Evolutionary conservation across 1,140 invertebrate species (phyloP).

Genomic region (Leptopilina clavipes): DNA sequence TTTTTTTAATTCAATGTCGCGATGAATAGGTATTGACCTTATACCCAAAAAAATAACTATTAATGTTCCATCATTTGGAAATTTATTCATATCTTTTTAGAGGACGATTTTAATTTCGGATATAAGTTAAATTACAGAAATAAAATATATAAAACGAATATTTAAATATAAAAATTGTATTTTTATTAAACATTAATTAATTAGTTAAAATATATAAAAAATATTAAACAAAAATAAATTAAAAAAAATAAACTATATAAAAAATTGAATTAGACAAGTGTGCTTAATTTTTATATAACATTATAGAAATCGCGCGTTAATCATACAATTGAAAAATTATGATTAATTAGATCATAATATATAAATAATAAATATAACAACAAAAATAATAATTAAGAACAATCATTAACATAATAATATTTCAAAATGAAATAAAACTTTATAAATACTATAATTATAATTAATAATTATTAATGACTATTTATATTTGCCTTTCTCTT

Average conservation of each 20-base stretch:
- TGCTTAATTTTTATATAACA: not conserved
- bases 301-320: not conserved
- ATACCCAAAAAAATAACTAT: not conserved
- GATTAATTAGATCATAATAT: not conserved
- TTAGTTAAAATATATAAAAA: too few species aligned
- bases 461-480: not conserved
- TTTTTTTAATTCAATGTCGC: not conserved
- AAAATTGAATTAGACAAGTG: not conserved
- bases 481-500: slow-evolving; percentile 12
- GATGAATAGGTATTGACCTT: not conserved
- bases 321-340: not conserved
- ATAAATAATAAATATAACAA: not conserved
- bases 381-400: not conserved
- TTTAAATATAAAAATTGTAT: too few species aligned
- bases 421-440: not conserved
- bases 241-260: too few species aligned
- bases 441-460: not conserved
- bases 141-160: too few species aligned
- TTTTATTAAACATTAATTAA: too few species aligned
- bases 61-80: not conserved
- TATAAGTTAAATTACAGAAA: too few species aligned
- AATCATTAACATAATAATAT: too few species aligned
- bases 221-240: too few species aligned
- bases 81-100: not conserved
- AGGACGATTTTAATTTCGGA: too few species aligned